Conservation (phyloP, 2,113 vertebrate species). For the Antennarius striatus region DNA sequence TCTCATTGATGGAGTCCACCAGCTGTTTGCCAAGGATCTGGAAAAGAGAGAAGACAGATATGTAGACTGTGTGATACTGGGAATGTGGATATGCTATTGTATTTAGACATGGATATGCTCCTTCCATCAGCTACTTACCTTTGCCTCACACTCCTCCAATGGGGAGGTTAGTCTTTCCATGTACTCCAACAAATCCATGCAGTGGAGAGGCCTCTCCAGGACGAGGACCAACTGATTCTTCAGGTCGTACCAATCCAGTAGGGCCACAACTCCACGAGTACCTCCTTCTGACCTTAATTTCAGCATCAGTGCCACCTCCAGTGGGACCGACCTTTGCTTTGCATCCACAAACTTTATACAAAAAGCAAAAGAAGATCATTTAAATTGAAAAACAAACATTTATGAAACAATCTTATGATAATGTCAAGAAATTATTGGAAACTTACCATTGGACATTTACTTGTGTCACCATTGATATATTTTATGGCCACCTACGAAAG, state of each 20-base stretch:
- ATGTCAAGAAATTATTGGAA: background rate
- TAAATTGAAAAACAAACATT: background rate
- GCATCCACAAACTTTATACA: background rate
- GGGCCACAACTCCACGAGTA: background rate
- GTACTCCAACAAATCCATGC: background rate
- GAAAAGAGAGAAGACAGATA: background rate
- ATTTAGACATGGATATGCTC: background rate
- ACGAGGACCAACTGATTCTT: background rate
- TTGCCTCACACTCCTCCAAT: background rate
- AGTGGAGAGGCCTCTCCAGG: slow-evolving; percentile 7
- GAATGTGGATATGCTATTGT: background rate
- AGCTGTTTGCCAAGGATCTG: slow-evolving; percentile 5
- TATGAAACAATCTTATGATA: background rate
- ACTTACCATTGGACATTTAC: background rate
- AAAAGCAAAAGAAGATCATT: background rate
- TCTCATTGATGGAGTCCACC: background rate
- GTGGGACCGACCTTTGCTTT: background rate
- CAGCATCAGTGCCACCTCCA: slow-evolving; percentile 4
- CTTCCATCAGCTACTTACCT: background rate
- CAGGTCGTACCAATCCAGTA: slow-evolving; percentile 6
- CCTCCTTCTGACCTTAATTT: background rate
- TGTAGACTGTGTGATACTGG: background rate
- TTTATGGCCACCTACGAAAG: background rate
- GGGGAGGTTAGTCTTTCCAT: accelerated
- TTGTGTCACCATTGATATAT: background rate